phyloP scores from a whole-genome alignment of 2,888 invertebrate species.

The Orgyia antiqua region DNA sequence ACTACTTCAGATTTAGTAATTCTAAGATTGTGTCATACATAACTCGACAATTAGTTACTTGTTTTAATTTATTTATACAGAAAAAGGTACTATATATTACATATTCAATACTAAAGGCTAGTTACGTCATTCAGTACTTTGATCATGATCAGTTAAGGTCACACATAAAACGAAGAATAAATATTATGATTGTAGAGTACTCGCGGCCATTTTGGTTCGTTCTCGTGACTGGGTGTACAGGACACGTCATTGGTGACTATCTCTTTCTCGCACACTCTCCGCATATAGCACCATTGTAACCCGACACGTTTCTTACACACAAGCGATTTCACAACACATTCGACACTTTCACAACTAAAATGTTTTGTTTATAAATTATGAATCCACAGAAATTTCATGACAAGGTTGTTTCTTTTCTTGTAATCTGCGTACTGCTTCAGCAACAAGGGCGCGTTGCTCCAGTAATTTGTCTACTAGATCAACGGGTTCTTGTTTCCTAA shows the following conservation, averaged over 20 bases:
- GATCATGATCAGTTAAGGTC: slow-evolving; percentile 75
- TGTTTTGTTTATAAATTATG: slow-evolving; percentile 73
- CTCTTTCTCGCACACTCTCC: slow-evolving; percentile 70
- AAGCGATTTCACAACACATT: slow-evolving; percentile 77
- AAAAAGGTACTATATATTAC: slow-evolving; percentile 35
- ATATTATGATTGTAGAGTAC: slow-evolving; percentile 77
- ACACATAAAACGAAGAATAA: slow-evolving; percentile 72
- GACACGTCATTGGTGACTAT: slow-evolving; percentile 72
- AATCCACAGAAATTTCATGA: slow-evolving; percentile 73
- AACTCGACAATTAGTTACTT: slow-evolving; percentile 33
- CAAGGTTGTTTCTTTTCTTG: slow-evolving; percentile 72
- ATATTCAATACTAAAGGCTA: slow-evolving; percentile 52
- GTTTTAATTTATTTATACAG: slow-evolving; percentile 23
- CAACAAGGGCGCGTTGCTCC: slow-evolving; percentile 73
- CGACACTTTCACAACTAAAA: slow-evolving; percentile 77
- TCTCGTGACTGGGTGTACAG: slow-evolving; percentile 73
- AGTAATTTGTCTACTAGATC: slow-evolving; percentile 70
- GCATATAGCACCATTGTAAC: slow-evolving; percentile 79
- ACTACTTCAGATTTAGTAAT: slow-evolving; percentile 24
- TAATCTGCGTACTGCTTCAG: slow-evolving; percentile 72
- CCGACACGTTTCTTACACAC: slow-evolving; percentile 77
- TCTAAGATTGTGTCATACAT: slow-evolving; percentile 32
- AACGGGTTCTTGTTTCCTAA: slow-evolving; percentile 75
- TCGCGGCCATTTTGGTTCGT: slow-evolving; percentile 75
- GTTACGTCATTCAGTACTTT: slow-evolving; percentile 75